phyloP scores from a whole-genome alignment of 2,888 invertebrate genomes.

The Hylaea fasciaria region DNA sequence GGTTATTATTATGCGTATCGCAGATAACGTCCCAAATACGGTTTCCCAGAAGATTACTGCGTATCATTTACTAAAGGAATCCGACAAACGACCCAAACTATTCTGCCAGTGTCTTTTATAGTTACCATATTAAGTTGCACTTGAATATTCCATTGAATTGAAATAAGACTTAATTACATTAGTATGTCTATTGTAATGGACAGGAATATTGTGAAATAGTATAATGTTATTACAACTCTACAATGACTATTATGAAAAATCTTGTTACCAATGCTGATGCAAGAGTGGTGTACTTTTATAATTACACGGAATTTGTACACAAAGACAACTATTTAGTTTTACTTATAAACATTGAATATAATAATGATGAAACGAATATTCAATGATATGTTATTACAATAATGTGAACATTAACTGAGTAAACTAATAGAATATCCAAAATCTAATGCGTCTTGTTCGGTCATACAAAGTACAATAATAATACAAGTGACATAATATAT shows the following conservation, averaged over 20 bases:
- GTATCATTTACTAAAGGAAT: not conserved
- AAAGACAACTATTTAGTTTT: slow-evolving; percentile 7
- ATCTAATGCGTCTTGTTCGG: slow-evolving; percentile 49
- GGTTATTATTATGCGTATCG: not conserved
- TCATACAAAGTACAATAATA: slow-evolving; percentile 62
- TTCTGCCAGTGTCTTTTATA: slow-evolving; percentile 33
- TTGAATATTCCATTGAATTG: slow-evolving; percentile 29
- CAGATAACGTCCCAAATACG: too few species aligned
- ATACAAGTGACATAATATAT: slow-evolving; percentile 55
- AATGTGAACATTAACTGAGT: slow-evolving; percentile 30
- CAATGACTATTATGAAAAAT: slow-evolving; percentile 26
- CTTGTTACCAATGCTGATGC: slow-evolving; percentile 10
- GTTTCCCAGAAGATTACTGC: too few species aligned
- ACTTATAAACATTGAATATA: slow-evolving; percentile 23
- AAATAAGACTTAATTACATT: slow-evolving; percentile 34
- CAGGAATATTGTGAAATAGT: slow-evolving; percentile 30
- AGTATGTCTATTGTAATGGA: slow-evolving; percentile 39
- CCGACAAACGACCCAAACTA: not conserved
- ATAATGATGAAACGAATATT: slow-evolving; percentile 39
- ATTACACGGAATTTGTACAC: slow-evolving; percentile 4
- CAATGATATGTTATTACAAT: slow-evolving; percentile 41
- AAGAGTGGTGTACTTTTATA: slow-evolving; percentile 1
- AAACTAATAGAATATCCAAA: slow-evolving; percentile 26
- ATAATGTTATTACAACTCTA: slow-evolving; percentile 19
- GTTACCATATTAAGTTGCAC: slow-evolving; percentile 40